A percentile compares a stretch with the other conserved stretches of the same genome.
These are phyloP conservation scores for Metopolophium dirhodum DNA, from an alignment of 1,140 invertebrate species.

Conservation along the genomic window DNA sequence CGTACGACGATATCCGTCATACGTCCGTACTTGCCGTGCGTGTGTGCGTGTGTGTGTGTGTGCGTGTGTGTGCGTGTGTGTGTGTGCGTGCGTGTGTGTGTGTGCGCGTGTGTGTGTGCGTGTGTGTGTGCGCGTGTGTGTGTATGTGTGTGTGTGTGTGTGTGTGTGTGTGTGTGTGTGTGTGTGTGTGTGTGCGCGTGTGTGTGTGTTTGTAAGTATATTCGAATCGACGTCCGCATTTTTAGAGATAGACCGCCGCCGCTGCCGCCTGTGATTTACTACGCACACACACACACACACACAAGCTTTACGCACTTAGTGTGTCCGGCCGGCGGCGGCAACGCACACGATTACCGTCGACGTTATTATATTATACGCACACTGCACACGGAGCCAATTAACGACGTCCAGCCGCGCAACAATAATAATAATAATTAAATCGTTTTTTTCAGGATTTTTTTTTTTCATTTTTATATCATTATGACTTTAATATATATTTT, in stretches of 20 bases:
- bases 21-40: not conserved
- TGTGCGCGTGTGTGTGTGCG: no score
- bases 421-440: not conserved
- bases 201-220: not conserved
- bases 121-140: no score
- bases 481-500: not conserved
- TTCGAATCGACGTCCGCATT: conserved; percentile 32
- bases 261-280: conserved; percentile 25
- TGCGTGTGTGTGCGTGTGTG: no score
- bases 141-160: no score
- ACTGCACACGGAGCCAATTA: conserved; percentile 10
- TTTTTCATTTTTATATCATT: not conserved
- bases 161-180: no score
- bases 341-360: not conserved
- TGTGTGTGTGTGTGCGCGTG: no score
- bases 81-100: no score
- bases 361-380: not conserved
- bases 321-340: not conserved
- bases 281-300: no score
- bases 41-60: no score
- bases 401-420: conserved; percentile 1
- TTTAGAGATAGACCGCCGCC: not conserved
- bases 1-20: not conserved
- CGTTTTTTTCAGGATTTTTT: not conserved
- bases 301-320: not conserved